Evolutionary conservation across 2,888 invertebrate genomes (phyloP).

Genomic region (Scelioninae gen. 1): DNA sequence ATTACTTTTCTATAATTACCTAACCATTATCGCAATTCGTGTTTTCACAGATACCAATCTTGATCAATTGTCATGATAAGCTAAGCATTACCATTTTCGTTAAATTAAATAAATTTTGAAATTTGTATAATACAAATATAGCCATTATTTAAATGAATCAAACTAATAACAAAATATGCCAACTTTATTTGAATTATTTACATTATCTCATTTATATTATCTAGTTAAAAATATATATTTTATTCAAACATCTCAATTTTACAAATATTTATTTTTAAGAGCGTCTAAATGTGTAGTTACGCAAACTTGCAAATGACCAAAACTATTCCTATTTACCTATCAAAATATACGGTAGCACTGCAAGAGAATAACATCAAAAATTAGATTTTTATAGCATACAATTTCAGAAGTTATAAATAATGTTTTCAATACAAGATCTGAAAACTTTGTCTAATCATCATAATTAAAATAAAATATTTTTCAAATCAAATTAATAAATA

Average conservation of each 20-base stretch:
- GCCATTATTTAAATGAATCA: too few relatives aligned
- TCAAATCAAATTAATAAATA: too few relatives aligned
- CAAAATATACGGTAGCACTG: slow-evolving; percentile 82
- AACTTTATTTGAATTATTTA: too few relatives aligned
- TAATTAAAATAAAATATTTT: too few relatives aligned
- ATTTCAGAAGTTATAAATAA: too few relatives aligned
- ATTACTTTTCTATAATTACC: slow-evolving; percentile 9
- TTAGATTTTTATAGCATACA: background rate
- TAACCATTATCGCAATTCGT: slow-evolving; percentile 5
- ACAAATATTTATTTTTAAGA: slow-evolving; percentile 12
- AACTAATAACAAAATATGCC: too few relatives aligned
- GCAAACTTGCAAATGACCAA: slow-evolving; percentile 13
- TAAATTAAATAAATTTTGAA: background rate
- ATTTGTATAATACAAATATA: background rate
- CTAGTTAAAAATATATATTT: background rate
- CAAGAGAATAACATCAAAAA: slow-evolving; percentile 76
- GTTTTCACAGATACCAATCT: slow-evolving; percentile 8
- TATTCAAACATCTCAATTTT: background rate
- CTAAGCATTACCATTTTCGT: background rate
- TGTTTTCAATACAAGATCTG: too few relatives aligned
- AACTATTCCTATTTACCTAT: slow-evolving; percentile 80
- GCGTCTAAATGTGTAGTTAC: slow-evolving; percentile 9
- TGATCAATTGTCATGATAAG: background rate
- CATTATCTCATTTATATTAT: too few relatives aligned
- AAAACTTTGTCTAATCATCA: too few relatives aligned